Base-by-base conservation (phyloP, 2,797 vertebrate genomes). In the Alectoris magna region DNA sequence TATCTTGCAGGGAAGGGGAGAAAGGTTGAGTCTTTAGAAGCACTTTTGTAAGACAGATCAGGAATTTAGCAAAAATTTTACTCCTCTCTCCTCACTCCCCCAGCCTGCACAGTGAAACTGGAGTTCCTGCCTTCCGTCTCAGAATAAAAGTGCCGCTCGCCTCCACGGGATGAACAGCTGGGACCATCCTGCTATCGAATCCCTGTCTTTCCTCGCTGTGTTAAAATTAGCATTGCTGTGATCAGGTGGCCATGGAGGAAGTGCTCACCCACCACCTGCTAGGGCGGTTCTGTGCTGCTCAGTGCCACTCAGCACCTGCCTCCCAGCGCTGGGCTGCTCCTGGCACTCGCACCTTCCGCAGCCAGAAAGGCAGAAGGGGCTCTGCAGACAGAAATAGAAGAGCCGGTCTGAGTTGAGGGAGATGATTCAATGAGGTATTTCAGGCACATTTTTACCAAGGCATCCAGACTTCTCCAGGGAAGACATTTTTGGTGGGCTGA, bases 351-450 rank as follows among this genome's bases (percentile, higher is more conserved):
- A 46, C 29, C 69, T 64, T 44, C 51, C 31, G 8, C 62, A 29
- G 8, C 16, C 7, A 17, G n/a, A 70, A 73, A 68, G 84, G 76
- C 63, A 95, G 63, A 67, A 92, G 83, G 66, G 83, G 81, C 80
- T 86, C 83, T 5, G 4, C 64, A 85, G 66, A 69, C 87, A 85
- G 11, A 92, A 96, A 96, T 91, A 96, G 93, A 74, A 62, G 67
- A 80, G 82, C 75, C 3, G 0, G 24, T 31, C 55, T 66, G 43
- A 84, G 84, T 80, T 36, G 83, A 81, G 87, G 70, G 86, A 85
- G 91, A 92, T 75, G 81, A 95, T 74, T 93, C 91, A 87, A 80
- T 31, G 82, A 90, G 80, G 83, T 92, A 91, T 93, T 94, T 91
- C 13, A 22, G 84, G 90, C 4, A 13, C 48, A 41, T 95, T 89